Evolutionary conservation across 2,113 vertebrate genomes (phyloP).

Genomic region (Phyllostomus discolor): DNA sequence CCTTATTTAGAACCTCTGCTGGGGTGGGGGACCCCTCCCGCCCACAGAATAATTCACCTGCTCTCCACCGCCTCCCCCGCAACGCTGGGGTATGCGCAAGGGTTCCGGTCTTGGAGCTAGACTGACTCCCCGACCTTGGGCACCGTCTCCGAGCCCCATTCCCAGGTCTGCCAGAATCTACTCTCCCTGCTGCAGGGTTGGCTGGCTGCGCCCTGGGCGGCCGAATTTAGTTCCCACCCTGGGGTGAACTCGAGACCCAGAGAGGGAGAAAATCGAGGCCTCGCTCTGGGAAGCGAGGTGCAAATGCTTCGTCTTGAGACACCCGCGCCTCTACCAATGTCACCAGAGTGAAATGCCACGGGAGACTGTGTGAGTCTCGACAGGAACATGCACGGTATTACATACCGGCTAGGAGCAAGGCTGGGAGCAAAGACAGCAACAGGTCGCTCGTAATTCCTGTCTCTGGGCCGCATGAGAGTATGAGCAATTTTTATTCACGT

Average conservation of each 20-base stretch:
- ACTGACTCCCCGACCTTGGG: not conserved
- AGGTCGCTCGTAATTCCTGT: not conserved
- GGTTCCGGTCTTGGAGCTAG: not conserved
- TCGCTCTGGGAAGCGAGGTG: not conserved
- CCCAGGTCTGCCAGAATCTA: not conserved
- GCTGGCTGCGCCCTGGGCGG: not conserved
- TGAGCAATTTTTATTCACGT: not conserved
- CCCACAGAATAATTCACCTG: not conserved
- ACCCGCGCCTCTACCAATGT: too few relatives aligned
- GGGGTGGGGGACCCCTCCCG: not conserved
- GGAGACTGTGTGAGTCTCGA: fast-evolving
- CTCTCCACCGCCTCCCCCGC: not conserved
- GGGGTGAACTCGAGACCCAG: not conserved
- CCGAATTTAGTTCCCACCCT: not conserved
- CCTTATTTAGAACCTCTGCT: conserved; percentile 21
- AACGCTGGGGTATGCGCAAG: not conserved
- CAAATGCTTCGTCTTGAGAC: not conserved
- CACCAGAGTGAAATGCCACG: fast-evolving
- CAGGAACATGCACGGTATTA: fast-evolving
- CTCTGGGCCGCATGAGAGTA: not conserved
- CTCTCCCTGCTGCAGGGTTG: too few relatives aligned
- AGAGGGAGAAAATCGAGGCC: not conserved
- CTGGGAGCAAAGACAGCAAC: not conserved
- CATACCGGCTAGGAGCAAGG: not conserved
- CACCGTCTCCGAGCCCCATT: not conserved